Evolutionary conservation across 2,888 invertebrate species (phyloP).

Genomic region (Antheraea assamensis): DNA sequence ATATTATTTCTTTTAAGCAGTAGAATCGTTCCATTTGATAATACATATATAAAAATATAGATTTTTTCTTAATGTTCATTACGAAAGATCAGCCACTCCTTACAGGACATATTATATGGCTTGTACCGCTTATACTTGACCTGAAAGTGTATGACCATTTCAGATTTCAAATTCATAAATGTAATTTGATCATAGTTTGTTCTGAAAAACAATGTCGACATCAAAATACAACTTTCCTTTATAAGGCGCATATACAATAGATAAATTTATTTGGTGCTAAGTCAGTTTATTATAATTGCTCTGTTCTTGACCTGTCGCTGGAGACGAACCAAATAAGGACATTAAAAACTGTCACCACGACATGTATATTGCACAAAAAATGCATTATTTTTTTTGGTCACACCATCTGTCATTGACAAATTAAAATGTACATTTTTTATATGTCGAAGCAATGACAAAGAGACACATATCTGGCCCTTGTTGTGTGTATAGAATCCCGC

Average conservation of each 20-base stretch:
- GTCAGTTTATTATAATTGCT: slow-evolving; percentile 51
- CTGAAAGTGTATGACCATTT: slow-evolving; percentile 29
- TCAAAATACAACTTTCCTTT: slow-evolving; percentile 37
- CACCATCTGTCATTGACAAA: neutral
- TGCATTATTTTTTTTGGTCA: neutral
- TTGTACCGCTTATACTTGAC: slow-evolving; percentile 14
- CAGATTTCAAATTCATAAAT: slow-evolving; percentile 20
- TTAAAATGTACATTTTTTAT: too few species aligned
- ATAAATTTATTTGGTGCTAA: slow-evolving; percentile 45
- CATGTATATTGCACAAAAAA: neutral
- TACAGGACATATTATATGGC: neutral
- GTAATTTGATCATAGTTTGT: slow-evolving; percentile 26
- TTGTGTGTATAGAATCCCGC: too few species aligned
- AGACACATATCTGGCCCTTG: too few species aligned
- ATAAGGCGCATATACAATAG: slow-evolving; percentile 32
- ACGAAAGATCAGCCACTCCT: neutral
- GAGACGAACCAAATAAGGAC: slow-evolving; percentile 35
- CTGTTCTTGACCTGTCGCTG: slow-evolving; percentile 54
- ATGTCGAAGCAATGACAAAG: too few species aligned
- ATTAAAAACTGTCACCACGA: neutral
- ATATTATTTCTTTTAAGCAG: too few species aligned
- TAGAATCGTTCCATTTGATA: too few species aligned
- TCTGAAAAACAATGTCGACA: slow-evolving; percentile 36
- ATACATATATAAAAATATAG: too few species aligned
- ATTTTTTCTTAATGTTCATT: neutral